Evolutionary conservation across 2,113 vertebrate species (phyloP).

Genomic region (Hippolais icterina): DNA sequence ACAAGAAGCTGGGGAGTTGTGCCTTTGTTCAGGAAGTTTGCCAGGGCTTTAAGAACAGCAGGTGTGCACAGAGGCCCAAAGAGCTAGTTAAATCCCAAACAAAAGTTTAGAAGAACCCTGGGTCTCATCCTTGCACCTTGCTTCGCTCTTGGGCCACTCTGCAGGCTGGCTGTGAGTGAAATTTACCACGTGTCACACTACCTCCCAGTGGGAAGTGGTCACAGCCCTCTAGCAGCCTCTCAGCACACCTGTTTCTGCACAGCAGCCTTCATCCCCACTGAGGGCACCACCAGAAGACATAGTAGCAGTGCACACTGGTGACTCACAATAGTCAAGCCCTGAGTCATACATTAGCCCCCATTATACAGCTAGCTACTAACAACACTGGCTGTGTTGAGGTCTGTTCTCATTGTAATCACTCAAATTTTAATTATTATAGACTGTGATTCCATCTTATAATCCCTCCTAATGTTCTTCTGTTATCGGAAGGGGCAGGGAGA

Average conservation of each 20-base stretch:
- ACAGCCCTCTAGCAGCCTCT: background rate
- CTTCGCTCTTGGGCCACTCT: background rate
- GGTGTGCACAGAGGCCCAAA: background rate
- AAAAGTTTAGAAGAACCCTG: background rate
- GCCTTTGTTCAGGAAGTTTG: background rate
- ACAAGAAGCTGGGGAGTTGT: background rate
- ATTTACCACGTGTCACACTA: rapidly evolving
- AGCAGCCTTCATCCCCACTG: background rate
- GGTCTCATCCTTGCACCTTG: background rate
- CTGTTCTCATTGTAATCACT: background rate
- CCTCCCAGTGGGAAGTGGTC: rapidly evolving
- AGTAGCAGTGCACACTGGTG: rapidly evolving
- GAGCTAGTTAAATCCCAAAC: background rate
- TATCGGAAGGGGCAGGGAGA: rapidly evolving
- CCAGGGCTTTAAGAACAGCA: rapidly evolving
- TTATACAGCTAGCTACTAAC: background rate
- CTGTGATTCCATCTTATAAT: background rate
- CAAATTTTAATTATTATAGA: background rate
- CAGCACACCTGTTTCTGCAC: no score
- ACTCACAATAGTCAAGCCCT: background rate
- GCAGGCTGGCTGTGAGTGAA: background rate
- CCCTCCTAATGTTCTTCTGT: background rate
- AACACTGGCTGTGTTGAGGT: background rate
- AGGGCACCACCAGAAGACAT: background rate
- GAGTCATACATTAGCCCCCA: background rate